Evolutionary conservation across 2,113 vertebrate genomes (phyloP), one percentile per base, ranked within the genome.

Genomic region (Phaethornis superciliosus): DNA sequence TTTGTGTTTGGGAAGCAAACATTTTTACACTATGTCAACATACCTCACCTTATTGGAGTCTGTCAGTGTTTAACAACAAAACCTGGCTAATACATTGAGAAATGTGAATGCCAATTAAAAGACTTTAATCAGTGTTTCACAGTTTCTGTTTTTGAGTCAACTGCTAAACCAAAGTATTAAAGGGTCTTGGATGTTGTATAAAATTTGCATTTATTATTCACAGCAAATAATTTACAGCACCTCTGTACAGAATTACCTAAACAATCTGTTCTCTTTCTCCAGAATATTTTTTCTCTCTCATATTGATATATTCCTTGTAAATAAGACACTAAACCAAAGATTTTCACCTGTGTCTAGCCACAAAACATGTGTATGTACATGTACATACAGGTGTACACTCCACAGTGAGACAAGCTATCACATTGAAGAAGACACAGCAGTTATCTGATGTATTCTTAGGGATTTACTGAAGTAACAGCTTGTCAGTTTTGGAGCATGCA

Each of bases 331-430:
- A 2, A 76, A 35, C 12, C 64, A 20, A 70, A 79, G 8, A 68
- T 47, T 44, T 79, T 63, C 30, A 65, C 33, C 28, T 27, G 9
- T 59, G 79, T 68, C 40, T 54, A 40, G 49, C 5, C 54, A 68
- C 40, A 58, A 0, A 0, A 27, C 0, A 0, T 8, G 32, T 1
- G 0, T 20, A 23, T 22, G 7, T 21, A 46, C 47, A 40, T 47
- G 55, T 58, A 67, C 27, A n/a, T 4, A 68, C 5, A n/a, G 7
- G 22, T 47, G 81, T 46, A 51, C 12, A 35, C 11, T 6, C 22
- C 19, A 12, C 3, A 32, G 32, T 23, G 9, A 63, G 65, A 55
- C 13, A 51, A 81, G 51, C 14, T 30, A 52, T 30, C 13, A 19
- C 30, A 27, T 11, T 0, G 5, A 18, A 58, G 21, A 8, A 27